Conservation (phyloP, 2,888 invertebrate species). For the Microctonus brassicae region DNA sequence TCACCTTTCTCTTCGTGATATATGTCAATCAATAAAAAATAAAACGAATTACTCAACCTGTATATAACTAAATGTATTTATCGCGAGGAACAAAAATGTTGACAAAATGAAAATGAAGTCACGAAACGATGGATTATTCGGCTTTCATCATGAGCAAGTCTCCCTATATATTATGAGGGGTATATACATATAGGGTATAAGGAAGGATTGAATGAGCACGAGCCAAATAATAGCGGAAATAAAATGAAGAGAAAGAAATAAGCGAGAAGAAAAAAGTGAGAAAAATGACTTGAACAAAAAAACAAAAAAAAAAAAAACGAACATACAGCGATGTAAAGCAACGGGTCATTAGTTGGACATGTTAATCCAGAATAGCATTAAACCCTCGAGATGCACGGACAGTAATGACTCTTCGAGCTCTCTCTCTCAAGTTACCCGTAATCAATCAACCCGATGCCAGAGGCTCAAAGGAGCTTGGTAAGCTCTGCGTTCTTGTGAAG, state of each 20-base stretch:
- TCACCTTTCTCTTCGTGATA: slow-evolving; percentile 39
- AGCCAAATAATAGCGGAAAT: too few species aligned
- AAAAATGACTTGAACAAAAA: too few species aligned
- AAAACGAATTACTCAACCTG: slow-evolving; percentile 32
- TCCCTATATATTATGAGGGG: not conserved
- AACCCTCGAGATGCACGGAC: slow-evolving; percentile 43
- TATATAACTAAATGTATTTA: slow-evolving; percentile 41
- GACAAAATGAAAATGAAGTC: slow-evolving; percentile 43
- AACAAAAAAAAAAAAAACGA: slow-evolving; percentile 26
- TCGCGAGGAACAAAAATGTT: slow-evolving; percentile 38
- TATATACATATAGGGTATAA: slow-evolving; percentile 9
- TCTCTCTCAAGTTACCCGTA: slow-evolving; percentile 42
- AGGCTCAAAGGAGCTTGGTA: slow-evolving; percentile 43
- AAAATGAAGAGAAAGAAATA: not conserved
- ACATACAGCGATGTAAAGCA: slow-evolving; percentile 24
- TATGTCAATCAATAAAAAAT: slow-evolving; percentile 34
- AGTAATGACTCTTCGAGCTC: slow-evolving; percentile 43
- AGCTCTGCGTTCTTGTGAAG: slow-evolving; percentile 37
- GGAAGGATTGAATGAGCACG: not conserved
- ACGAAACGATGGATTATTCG: slow-evolving; percentile 42
- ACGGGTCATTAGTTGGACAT: slow-evolving; percentile 56
- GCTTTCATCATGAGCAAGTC: slow-evolving; percentile 26
- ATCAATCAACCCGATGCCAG: slow-evolving; percentile 55
- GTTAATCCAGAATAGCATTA: slow-evolving; percentile 57
- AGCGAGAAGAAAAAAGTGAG: not conserved